Conservation (phyloP, 2,797 vertebrate genomes). For the Aphelocoma californica region DNA sequence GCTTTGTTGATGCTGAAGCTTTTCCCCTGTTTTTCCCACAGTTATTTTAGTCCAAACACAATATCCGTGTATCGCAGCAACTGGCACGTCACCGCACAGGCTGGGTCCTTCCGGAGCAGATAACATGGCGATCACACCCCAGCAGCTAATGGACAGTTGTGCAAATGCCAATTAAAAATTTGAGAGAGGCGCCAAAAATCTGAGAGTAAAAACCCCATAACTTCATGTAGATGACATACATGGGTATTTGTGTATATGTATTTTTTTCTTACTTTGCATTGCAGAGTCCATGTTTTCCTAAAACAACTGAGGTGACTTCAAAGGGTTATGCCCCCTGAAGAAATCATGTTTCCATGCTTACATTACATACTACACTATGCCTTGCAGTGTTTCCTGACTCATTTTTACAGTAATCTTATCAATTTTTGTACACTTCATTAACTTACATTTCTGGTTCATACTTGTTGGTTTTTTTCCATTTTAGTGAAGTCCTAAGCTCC, state of each 20-base stretch:
- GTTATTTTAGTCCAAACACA: not conserved
- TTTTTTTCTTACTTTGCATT: not conserved
- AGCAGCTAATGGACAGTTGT: not conserved
- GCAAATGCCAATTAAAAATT: not conserved
- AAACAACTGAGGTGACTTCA: not conserved
- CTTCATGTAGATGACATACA: not conserved
- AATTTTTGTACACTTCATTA: not conserved
- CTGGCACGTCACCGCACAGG: not conserved
- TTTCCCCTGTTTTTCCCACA: not conserved
- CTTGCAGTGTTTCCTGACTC: not conserved
- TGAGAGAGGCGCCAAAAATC: not conserved
- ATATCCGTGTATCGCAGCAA: not conserved
- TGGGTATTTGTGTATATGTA: not conserved
- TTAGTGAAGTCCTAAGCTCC: conserved; percentile 82
- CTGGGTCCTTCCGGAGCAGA: not conserved
- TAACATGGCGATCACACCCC: not conserved
- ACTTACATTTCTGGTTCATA: conserved; percentile 1
- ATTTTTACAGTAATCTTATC: not conserved
- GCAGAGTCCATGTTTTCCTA: not conserved
- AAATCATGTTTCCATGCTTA: not conserved
- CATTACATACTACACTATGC: not conserved
- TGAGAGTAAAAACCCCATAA: not conserved
- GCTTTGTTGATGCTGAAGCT: conserved; percentile 32
- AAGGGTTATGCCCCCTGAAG: not conserved
- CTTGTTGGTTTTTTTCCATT: conserved; percentile 17